Percentiles rank a stretch among this genome's conserved stretches.
Conservation (phyloP, 2,797 vertebrate species). For the Euphonia xanthogaster region DNA sequence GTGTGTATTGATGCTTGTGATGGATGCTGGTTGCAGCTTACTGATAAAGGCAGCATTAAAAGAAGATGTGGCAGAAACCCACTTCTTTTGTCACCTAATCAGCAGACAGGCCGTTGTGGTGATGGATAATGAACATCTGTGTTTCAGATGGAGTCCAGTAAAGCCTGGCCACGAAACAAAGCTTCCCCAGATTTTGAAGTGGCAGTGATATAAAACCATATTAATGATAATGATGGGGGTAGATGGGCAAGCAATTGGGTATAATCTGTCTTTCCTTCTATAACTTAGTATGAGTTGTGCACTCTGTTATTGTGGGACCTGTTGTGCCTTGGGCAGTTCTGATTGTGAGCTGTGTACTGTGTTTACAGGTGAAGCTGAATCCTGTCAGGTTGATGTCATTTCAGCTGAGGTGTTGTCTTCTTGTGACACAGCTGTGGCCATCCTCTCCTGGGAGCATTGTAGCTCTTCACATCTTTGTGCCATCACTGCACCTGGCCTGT, state of each 20-base stretch:
- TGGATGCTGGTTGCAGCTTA: neutral
- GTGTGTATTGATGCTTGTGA: neutral
- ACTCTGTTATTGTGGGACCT: neutral
- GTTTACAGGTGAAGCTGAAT: neutral
- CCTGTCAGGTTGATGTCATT: accelerated
- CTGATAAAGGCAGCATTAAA: neutral
- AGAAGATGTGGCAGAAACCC: neutral
- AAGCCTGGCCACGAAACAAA: neutral
- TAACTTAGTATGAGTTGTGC: neutral
- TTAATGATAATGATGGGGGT: neutral
- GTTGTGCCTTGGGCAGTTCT: neutral
- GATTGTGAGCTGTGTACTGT: neutral
- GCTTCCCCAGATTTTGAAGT: neutral
- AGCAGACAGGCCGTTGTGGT: neutral
- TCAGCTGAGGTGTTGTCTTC: neutral
- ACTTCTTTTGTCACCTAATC: neutral
- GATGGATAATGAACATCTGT: neutral
- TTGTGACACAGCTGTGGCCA: neutral
- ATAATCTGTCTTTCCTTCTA: neutral
- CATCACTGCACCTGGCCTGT: neutral
- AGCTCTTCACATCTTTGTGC: neutral
- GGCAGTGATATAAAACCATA: neutral
- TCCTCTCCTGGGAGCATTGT: neutral
- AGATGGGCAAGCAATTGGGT: neutral
- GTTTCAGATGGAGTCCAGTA: neutral